A percentile compares a stretch with the other conserved stretches of the same genome.
These are phyloP conservation scores for Volucella bombylans DNA, from an alignment of 2,888 invertebrate genomes.

Conservation along the genomic window DNA sequence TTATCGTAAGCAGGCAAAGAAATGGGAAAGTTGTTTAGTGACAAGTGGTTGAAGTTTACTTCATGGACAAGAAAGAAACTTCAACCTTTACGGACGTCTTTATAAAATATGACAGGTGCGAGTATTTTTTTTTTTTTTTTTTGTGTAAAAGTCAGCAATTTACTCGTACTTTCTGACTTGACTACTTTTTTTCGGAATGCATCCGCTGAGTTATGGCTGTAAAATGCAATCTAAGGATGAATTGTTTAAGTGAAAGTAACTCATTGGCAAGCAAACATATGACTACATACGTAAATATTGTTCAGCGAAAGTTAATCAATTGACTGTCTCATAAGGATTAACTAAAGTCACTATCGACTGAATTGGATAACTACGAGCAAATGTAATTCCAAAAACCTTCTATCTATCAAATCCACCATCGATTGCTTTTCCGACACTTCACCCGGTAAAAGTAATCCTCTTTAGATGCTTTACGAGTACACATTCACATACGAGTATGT, in stretches of 20 bases:
- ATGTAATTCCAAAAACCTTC: not conserved
- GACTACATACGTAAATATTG: not conserved
- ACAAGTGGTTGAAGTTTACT: constrained; percentile 17
- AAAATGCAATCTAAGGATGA: too few species aligned
- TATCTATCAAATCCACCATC: not conserved
- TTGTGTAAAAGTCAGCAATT: too few species aligned
- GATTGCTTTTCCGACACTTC: constrained; percentile 10
- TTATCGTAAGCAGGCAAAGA: constrained; percentile 6
- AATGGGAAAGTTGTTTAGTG: constrained; percentile 68
- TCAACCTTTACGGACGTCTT: constrained; percentile 28
- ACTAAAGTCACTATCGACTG: constrained; percentile 37
- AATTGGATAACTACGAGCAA: constrained; percentile 2
- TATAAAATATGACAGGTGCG: constrained; percentile 50
- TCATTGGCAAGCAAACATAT: too few species aligned
- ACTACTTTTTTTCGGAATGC: too few species aligned
- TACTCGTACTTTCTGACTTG: too few species aligned
- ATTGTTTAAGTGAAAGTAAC: too few species aligned
- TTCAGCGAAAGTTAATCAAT: not conserved
- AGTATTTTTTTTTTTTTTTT: too few species aligned
- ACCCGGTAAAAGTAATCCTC: constrained; percentile 18
- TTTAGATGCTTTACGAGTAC: constrained; percentile 4
- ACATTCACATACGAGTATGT: not conserved
- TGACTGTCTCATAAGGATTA: not conserved
- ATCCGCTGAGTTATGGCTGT: too few species aligned
- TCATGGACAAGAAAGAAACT: constrained; percentile 11